phyloP scores from a whole-genome alignment of 2,888 invertebrate genomes.

The Tetanocera ferruginea region DNA sequence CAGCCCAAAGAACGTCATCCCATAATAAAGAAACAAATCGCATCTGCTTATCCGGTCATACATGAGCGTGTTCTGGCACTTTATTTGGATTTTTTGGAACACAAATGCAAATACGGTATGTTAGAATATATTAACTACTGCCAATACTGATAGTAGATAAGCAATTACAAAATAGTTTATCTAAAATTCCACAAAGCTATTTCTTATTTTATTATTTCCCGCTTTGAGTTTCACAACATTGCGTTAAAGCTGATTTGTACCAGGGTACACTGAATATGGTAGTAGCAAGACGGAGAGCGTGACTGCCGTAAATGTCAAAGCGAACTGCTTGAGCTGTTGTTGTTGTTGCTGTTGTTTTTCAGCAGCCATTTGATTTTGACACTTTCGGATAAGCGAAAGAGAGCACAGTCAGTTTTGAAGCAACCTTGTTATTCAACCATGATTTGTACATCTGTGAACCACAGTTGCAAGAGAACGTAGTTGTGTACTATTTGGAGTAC shows the following conservation, averaged over 20 bases:
- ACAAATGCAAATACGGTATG: slow-evolving; percentile 71
- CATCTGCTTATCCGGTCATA: slow-evolving; percentile 77
- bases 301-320: no score
- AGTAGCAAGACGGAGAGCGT: no score
- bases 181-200: neutral
- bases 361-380: no score
- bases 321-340: no score
- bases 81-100: slow-evolving; percentile 76
- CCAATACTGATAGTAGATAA: neutral
- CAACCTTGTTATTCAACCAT: no score
- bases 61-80: slow-evolving; percentile 77
- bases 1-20: slow-evolving; percentile 57
- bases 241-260: neutral
- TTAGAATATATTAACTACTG: neutral
- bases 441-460: no score
- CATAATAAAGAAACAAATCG: slow-evolving; percentile 62
- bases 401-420: no score
- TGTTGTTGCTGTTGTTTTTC: no score
- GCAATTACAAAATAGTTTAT: neutral
- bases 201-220: neutral
- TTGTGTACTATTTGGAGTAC: no score
- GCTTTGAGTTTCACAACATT: slow-evolving; percentile 10
- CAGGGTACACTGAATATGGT: no score
- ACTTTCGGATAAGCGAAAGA: no score
- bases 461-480: no score